Base-by-base conservation (phyloP, 2,797 vertebrate genomes). In the Enteromius argenteus region DNA sequence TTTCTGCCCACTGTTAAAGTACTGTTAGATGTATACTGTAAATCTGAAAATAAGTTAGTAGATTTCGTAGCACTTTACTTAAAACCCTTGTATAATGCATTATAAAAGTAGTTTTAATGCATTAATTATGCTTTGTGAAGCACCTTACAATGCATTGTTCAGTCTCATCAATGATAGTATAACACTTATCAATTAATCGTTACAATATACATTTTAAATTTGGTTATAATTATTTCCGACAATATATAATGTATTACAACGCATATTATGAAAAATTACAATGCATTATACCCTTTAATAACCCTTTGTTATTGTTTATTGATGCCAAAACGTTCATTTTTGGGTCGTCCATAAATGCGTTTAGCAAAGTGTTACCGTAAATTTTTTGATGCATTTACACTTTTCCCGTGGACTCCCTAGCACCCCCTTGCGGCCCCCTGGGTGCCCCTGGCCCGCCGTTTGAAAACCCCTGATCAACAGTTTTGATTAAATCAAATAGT, bases 401-500 rank as follows among this genome's bases (percentile, higher is more conserved):
- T 68, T 71, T 44, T 75, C 35, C 3, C 35, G 6, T 37, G 32
- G 13, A 56, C 19, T 2, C 32, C 53, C 35, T 60, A 39, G 73
- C n/a, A 58, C 35, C 51, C 21, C 51, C 49, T 56, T 56, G 19
- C 5, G 10, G 5, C 6, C 32, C 73, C 49, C 32, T 76, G 53
- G 35, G 46, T n/a, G 14, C 14, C 35, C 32, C 53, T 46, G 10
- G 9, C 32, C 58, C 3, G 0, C 76, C 15, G 13, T 79, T 79
- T n/a, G 13, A 66, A 64, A 32, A 4, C 3, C 9, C 39, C 75
- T 19, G 5, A 76, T 64, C 58, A 78, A 44, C 15, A n/a, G 15
- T 51, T 64, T 53, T 75, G n/a, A 82, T 37, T 67, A 42, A 82
- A 82, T 75, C 17, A 72, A 30, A 72, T 60, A 42, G 58, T 21